A percentile compares a stretch with the other conserved stretches of the same genome.
phyloP scores from a whole-genome alignment of 2,113 vertebrate species.

The Leptobrachium leishanense region DNA sequence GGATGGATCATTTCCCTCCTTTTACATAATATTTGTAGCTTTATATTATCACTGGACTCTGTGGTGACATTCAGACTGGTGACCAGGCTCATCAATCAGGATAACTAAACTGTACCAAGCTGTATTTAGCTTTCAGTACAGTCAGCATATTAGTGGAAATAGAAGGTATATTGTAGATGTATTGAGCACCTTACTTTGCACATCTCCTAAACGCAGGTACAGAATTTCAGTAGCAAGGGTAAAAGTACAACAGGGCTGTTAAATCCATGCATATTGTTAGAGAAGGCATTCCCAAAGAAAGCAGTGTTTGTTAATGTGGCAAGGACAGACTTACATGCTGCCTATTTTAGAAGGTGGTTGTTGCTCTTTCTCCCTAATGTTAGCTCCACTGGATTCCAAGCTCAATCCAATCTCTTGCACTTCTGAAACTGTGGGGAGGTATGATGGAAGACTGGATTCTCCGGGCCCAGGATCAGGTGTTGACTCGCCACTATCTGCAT shows the following conservation, averaged over 20 bases:
- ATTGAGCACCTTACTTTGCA: too few species aligned
- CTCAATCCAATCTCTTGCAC: slow-evolving; percentile 65
- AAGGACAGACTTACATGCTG: slow-evolving; percentile 81
- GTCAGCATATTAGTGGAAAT: too few species aligned
- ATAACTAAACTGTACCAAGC: too few species aligned
- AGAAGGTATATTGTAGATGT: too few species aligned
- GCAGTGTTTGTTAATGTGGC: slow-evolving; percentile 64
- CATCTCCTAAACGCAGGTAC: too few species aligned
- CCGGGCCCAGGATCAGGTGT: slow-evolving; percentile 68
- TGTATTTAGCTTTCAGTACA: too few species aligned
- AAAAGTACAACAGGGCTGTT: not conserved
- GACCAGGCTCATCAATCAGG: too few species aligned
- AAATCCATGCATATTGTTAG: slow-evolving; percentile 19
- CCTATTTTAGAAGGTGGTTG: slow-evolving; percentile 74
- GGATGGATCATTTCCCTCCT: too few species aligned
- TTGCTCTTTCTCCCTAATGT: slow-evolving; percentile 78
- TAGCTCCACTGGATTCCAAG: slow-evolving; percentile 61
- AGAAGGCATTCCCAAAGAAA: slow-evolving; percentile 52
- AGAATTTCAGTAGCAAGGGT: not conserved
- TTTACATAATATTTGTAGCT: too few species aligned
- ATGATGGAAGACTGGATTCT: slow-evolving; percentile 66
- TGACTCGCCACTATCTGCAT: slow-evolving; percentile 81
- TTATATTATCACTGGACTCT: too few species aligned
- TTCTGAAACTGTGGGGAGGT: slow-evolving; percentile 70
- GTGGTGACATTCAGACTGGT: too few species aligned